Evolutionary conservation across 2,113 vertebrate genomes (phyloP).

Genomic region (human): DNA sequence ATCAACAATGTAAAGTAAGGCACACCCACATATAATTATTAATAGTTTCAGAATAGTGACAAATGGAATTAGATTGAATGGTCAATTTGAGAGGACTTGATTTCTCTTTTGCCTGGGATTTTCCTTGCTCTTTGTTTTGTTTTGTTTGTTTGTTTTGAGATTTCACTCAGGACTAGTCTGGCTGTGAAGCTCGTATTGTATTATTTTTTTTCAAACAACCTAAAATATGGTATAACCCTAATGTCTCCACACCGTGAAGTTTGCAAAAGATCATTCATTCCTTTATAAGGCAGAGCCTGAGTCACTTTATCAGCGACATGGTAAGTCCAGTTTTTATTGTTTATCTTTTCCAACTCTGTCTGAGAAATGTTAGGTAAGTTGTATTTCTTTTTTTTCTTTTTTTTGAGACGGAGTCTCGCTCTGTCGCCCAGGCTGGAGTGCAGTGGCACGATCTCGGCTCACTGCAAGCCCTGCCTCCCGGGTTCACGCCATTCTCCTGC

Average conservation of each 20-base stretch:
- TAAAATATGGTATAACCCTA: background rate
- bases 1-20: background rate
- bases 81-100: background rate
- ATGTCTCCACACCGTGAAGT: fast-evolving
- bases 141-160: background rate
- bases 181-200: too few relatives aligned
- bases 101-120: background rate
- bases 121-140: background rate
- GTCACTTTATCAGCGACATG: background rate
- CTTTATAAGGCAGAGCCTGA: background rate
- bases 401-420: too few relatives aligned
- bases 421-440: too few relatives aligned
- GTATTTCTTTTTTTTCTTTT: too few relatives aligned
- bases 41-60: background rate
- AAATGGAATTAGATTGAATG: background rate
- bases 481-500: too few relatives aligned
- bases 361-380: background rate
- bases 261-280: background rate
- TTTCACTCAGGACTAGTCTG: background rate
- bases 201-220: background rate
- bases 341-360: background rate
- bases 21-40: background rate
- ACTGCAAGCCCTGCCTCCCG: too few relatives aligned
- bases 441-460: too few relatives aligned
- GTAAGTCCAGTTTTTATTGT: background rate